Conservation (phyloP, 2,113 vertebrate species). For the Scytalopus superciliaris region DNA sequence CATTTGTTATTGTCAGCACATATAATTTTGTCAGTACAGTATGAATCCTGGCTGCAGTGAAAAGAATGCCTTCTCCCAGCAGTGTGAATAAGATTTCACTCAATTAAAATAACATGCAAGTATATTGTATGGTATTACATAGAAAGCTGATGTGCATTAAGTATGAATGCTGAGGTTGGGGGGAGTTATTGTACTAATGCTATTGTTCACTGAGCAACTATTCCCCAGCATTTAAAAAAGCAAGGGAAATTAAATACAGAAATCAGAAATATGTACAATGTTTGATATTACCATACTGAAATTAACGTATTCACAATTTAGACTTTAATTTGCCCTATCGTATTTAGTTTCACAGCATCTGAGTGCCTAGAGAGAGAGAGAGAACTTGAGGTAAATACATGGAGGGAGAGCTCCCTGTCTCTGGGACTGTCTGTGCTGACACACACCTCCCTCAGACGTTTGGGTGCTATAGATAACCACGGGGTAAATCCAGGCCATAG, state of each 20-base stretch:
- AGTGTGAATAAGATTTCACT: slow-evolving; percentile 62
- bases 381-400: background rate
- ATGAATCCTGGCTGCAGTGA: slow-evolving; percentile 60
- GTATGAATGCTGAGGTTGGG: slow-evolving; percentile 13
- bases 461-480: accelerated
- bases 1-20: slow-evolving; percentile 57
- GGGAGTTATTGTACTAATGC: slow-evolving; percentile 2
- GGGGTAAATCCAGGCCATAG: background rate
- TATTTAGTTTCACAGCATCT: background rate
- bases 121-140: slow-evolving; percentile 3
- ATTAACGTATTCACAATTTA: slow-evolving; percentile 21
- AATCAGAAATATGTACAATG: slow-evolving; percentile 37
- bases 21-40: slow-evolving; percentile 63
- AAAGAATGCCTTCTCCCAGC: slow-evolving; percentile 52
- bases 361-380: background rate
- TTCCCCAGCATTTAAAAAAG: slow-evolving; percentile 17
- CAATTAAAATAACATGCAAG: slow-evolving; percentile 55
- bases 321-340: background rate
- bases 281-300: slow-evolving; percentile 52
- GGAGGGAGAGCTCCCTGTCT: background rate
- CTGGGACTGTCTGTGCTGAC: background rate
- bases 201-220: slow-evolving; percentile 26
- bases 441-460: background rate
- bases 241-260: slow-evolving; percentile 57
- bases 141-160: slow-evolving; percentile 38